A percentile compares a stretch with the other conserved stretches of the same genome.
These are phyloP conservation scores for Ptilonorhynchus violaceus DNA, from an alignment of 2,113 vertebrate genomes.

Conservation along the genomic window DNA sequence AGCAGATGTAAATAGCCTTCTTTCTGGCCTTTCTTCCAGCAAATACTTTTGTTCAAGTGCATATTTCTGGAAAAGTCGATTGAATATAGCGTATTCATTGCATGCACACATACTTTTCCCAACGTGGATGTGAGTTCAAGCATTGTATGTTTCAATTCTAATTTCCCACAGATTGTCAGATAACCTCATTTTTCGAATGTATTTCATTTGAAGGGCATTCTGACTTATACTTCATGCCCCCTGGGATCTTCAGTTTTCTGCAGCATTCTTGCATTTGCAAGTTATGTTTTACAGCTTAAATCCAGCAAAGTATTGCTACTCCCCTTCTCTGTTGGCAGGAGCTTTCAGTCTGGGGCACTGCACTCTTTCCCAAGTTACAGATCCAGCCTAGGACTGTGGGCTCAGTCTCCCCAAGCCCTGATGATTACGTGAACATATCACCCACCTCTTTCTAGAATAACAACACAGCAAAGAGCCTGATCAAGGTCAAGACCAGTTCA, in stretches of 20 bases:
- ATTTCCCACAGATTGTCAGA: not conserved
- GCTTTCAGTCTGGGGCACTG: not conserved
- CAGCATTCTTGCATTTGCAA: not conserved
- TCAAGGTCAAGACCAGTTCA: not conserved
- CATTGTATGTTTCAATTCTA: not conserved
- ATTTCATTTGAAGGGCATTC: not conserved
- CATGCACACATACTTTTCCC: not conserved
- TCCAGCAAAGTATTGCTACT: not conserved
- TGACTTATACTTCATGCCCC: not conserved
- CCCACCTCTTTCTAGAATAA: not conserved
- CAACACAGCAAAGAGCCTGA: not conserved
- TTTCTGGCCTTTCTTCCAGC: not conserved
- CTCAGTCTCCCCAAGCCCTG: not conserved
- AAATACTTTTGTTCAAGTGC: not conserved
- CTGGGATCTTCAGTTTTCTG: not conserved
- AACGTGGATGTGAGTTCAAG: not conserved
- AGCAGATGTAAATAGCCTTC: not conserved
- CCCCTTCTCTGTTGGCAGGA: not conserved
- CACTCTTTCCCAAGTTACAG: not conserved
- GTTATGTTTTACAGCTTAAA: not conserved
- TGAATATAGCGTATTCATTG: not conserved
- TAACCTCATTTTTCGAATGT: not conserved
- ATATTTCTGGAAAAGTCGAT: not conserved
- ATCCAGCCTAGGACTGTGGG: not conserved
- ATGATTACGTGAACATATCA: not conserved